Percentiles rank a stretch among this genome's conserved stretches.
These are phyloP conservation scores for Flexamia atlantica DNA, from an alignment of 2,888 invertebrate genomes.

Conservation along the genomic window DNA sequence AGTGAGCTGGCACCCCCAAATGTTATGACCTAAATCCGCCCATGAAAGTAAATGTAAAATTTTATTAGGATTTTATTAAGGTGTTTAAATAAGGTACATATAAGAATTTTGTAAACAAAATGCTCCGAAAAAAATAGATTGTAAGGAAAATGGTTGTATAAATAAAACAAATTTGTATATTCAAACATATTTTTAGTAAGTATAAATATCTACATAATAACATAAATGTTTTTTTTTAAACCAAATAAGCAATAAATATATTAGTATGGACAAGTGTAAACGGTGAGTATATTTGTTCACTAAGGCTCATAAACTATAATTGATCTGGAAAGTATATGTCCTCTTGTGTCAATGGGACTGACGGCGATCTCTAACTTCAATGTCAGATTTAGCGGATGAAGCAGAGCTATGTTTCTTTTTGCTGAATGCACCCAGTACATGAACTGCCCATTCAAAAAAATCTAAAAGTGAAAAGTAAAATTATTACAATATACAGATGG, in stretches of 20 bases:
- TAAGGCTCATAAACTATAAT: not conserved
- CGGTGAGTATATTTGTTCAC: not conserved
- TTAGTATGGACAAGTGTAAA: not conserved
- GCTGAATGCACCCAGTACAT: slow-evolving; percentile 45
- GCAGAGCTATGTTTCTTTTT: slow-evolving; percentile 23
- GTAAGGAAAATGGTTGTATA: too few species aligned
- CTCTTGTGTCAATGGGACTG: slow-evolving; percentile 15
- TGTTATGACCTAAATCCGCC: too few species aligned
- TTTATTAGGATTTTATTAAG: too few species aligned
- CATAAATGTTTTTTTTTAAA: not conserved
- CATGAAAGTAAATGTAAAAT: too few species aligned
- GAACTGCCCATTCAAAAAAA: slow-evolving; percentile 46
- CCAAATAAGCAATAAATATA: not conserved
- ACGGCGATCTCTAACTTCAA: slow-evolving; percentile 3
- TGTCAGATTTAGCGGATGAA: slow-evolving; percentile 37
- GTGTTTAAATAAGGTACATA: too few species aligned
- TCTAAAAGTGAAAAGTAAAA: slow-evolving; percentile 31
- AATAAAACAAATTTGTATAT: not conserved
- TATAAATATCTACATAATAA: not conserved
- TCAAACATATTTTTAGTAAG: not conserved
- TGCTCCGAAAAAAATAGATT: too few species aligned
- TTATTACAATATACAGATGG: too few species aligned
- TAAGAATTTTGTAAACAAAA: too few species aligned
- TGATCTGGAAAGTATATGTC: not conserved
- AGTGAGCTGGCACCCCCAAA: too few species aligned